Conservation (phyloP, 1,140 invertebrate genomes). For the Drosophila auraria region DNA sequence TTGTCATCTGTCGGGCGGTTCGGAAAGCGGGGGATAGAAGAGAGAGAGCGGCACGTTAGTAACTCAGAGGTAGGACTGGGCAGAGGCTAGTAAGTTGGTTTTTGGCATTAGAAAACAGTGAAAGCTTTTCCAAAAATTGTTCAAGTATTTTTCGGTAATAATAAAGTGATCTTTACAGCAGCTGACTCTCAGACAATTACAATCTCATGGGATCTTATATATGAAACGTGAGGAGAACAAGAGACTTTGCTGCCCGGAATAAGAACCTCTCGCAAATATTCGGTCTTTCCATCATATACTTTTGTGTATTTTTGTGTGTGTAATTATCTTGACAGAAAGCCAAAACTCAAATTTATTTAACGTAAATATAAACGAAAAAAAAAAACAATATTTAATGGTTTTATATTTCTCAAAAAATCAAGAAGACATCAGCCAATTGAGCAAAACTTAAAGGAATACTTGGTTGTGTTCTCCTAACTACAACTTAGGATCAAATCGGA, state of each 20-base stretch:
- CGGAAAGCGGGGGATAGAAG: constrained; percentile 19
- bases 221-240: constrained; percentile 14
- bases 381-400: constrained; percentile 2
- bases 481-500: constrained; percentile 43
- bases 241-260: constrained; percentile 22
- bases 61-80: constrained; percentile 20
- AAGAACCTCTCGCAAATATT: constrained; percentile 30
- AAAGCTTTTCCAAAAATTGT: constrained; percentile 70
- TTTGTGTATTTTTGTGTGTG: constrained; percentile 72
- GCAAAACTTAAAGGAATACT: constrained; percentile 35
- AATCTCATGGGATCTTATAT: constrained; percentile 42
- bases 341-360: constrained; percentile 31
- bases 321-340: constrained; percentile 61
- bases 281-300: constrained; percentile 38
- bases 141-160: constrained; percentile 28
- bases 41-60: constrained; percentile 33
- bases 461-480: constrained; percentile 57
- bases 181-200: constrained; percentile 53
- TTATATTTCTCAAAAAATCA: constrained; percentile 14
- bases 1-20: constrained; percentile 89
- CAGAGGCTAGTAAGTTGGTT: constrained; percentile 23
- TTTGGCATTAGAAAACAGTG: constrained; percentile 64
- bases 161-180: constrained; percentile 46
- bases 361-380: background rate
- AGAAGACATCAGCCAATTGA: constrained; percentile 46